Base-by-base conservation (phyloP, 2,113 vertebrate species). In the Colinus virginianus region DNA sequence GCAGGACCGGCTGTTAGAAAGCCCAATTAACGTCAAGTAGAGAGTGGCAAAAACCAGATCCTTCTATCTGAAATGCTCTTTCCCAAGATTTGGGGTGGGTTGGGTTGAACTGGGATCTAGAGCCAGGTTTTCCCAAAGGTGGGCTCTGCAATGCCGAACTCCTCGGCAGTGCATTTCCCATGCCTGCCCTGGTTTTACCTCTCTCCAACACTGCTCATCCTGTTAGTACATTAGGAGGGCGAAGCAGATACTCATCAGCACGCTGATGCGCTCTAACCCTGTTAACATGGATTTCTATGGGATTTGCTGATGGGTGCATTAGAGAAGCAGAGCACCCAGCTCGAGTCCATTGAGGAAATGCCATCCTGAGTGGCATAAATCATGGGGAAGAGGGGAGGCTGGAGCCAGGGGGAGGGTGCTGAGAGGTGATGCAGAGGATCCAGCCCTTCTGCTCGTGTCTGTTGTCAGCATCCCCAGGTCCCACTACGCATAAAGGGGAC, bases 11-110 rank as follows among this genome's bases (percentile, higher is more conserved):
- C 11, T 2, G 82, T 94, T 84, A 95, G 84, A 82, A 92, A 90
- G 84, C 62, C 63, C 66, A 70, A 9, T 30, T 70, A 85, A 30
- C 2, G 26, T 70, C 13, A 15, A 69, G 81, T 8, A 26, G 93
- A 95, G 94, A 96, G 93, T 1, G 75, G 94, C 83, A 96, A 96
- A 97, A 90, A 7, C 25, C 93, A 36, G 43, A 64, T 40, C 53
- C 81, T 32, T 55, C 9, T 1, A 21, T 51, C 43, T 63, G 23
- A 75, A 76, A 7, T 5, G 3, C n/a, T 59, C 53, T 63, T 78
- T 46, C 86, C 59, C 78, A 34, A 66, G 56, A 4, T 76, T 32
- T 81, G 34, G 32, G 40, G 12, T 66, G 56, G 68, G 26, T n/a
- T 75, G 28, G 8, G 18, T 20, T 68, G 13, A 51, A 76, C 56